Base-by-base conservation (phyloP, 1,140 invertebrate genomes). In the Apocrypta bakeri region DNA sequence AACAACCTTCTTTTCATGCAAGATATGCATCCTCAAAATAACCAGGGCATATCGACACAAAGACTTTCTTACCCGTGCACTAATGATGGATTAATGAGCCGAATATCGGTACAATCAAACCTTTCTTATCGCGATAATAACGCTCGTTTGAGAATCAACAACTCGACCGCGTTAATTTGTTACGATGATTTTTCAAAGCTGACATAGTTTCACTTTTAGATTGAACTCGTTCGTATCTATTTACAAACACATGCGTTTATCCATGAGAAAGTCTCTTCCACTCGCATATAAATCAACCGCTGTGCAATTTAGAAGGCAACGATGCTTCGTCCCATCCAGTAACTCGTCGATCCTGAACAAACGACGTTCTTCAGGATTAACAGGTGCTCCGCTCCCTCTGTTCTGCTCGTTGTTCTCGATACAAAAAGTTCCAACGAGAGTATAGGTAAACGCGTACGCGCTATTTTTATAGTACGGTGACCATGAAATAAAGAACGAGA, bases 81-180 rank as follows among this genome's bases (percentile, higher is more conserved):
- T 73, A 81, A 81, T 66, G 79, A 74, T 75, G 72, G 63, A 81
- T 81, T 69, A 76, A 81, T 81, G 79, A 74, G 29, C 27, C 79
- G 33, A 48, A 14, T 48, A 48, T 48, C 42, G 12, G 21, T n/a
- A 6, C 17, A 17, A 56, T 56, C 48, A 7, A 56, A 56, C 48
- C 48, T 56, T 56, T 56, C 14, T 37, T 14, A 56, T 21, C 17
- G 48, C 48, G 4, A 6, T 17, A n/a, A 17, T 17, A 56, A 7
- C 7, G n/a, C 11, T 42, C 40, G 14, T 21, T 56, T 21, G 48
- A 56, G n/a, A 56, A 21, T 56, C n/a, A 56, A 56, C n/a, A 56
- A n/a, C 33, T 37, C 33, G 11, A 12, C 48, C n/a, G 48, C 48
- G 48, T 56, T 56, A 56, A 56, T 56, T 56, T 56, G 48, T 56